These are phyloP conservation scores for Elephas maximus DNA, from an alignment of 2,113 vertebrate species.

Conservation along the genomic window DNA sequence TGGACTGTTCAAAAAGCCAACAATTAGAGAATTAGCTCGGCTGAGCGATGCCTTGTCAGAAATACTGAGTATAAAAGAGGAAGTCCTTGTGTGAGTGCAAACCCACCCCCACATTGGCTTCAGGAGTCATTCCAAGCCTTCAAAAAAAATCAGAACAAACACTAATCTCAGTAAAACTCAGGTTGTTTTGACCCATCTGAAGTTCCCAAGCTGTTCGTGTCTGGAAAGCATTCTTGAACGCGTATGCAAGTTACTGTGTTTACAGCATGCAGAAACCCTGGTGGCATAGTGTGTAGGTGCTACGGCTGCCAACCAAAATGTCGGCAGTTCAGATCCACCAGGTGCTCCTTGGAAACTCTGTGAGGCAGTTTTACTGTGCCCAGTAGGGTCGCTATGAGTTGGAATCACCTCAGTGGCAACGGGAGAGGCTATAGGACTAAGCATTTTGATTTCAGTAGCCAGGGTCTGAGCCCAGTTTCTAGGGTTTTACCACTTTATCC, in stretches of 20 bases:
- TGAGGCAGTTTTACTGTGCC: too few species aligned
- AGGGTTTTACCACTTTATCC: background rate
- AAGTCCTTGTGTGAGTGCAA: background rate
- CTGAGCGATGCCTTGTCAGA: accelerated
- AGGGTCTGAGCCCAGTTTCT: background rate
- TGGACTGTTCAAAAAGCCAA: background rate
- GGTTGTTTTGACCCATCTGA: background rate
- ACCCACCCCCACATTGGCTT: accelerated
- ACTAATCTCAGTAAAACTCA: background rate
- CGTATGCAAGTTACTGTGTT: too few species aligned
- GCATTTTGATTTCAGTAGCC: accelerated
- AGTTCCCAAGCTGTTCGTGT: background rate
- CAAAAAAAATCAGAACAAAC: background rate
- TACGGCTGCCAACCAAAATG: too few species aligned
- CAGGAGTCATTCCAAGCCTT: background rate
- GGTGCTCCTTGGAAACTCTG: too few species aligned
- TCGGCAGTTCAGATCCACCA: too few species aligned
- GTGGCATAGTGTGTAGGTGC: too few species aligned
- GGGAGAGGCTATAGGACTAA: background rate
- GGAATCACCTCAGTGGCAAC: too few species aligned
- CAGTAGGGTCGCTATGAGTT: too few species aligned
- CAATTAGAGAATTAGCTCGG: background rate
- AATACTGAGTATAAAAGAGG: too few species aligned
- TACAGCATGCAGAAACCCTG: accelerated
- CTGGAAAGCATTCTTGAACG: accelerated